phyloP scores from a whole-genome alignment of 2,113 vertebrate species.

The Neotragus pygmaeus region DNA sequence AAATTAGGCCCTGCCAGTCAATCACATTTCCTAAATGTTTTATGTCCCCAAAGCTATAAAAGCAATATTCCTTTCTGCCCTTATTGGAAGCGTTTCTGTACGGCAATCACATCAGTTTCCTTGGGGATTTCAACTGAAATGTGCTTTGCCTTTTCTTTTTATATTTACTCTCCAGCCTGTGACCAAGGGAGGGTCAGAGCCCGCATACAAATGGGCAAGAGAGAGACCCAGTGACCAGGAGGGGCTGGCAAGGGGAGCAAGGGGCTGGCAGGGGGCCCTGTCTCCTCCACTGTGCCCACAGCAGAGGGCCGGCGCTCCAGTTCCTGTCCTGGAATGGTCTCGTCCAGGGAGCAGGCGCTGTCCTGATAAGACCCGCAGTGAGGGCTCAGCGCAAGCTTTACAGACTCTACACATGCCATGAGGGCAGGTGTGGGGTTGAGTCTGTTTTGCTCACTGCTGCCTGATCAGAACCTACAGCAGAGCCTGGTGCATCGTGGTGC shows the following conservation, averaged over 20 bases:
- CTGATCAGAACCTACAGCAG: not conserved
- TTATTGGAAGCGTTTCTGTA: slow-evolving; percentile 83
- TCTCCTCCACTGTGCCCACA: not conserved
- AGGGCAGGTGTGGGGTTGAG: not conserved
- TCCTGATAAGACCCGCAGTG: rapidly evolving
- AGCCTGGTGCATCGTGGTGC: rapidly evolving
- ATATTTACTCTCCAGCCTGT: slow-evolving; percentile 79
- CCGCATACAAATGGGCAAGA: slow-evolving; percentile 75
- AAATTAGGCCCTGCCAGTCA: slow-evolving; percentile 80
- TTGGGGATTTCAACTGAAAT: slow-evolving; percentile 78
- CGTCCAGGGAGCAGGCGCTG: not conserved
- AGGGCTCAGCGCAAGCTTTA: not conserved
- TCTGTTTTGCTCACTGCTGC: not conserved
- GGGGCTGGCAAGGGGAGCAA: not conserved
- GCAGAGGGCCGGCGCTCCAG: rapidly evolving
- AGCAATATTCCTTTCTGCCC: slow-evolving; percentile 85
- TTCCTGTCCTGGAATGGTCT: not conserved
- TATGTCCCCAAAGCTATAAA: slow-evolving; percentile 86
- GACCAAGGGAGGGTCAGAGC: slow-evolving; percentile 74
- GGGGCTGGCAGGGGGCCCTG: not conserved
- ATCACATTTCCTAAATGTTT: slow-evolving; percentile 84
- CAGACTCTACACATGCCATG: not conserved
- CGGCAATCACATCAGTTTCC: slow-evolving; percentile 83
- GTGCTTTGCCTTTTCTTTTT: slow-evolving; percentile 74
- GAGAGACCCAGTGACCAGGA: not conserved